Base-by-base conservation (phyloP, 2,888 invertebrate genomes). In the Microdon myrmicae region DNA sequence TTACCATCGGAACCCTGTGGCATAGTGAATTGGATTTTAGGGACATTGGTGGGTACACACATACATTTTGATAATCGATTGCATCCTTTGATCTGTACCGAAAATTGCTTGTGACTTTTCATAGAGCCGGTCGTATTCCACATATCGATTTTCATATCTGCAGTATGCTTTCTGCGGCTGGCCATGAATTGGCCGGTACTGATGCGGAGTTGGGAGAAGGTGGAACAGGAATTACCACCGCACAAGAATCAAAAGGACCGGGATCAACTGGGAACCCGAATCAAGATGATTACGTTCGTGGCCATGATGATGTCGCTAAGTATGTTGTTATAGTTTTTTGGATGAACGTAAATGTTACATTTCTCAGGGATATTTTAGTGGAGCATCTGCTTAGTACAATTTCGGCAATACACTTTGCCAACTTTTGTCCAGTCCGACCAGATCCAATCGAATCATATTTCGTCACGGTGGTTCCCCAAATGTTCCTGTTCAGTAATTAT, bases 161-260 rank as follows among this genome's bases (percentile, higher is more conserved):
- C 73, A 10, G 53, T 71, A 37, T 69, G 67, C 2, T 85, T 85
- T 67, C 71, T 84, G 26, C 77, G 71, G 1, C 48, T 79, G 68
- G 77, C 78, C 1, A 53, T 45, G 3, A 69, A 72, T 10, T 79
- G 79, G 79, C 78, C 77, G 0, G 14, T 47, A 2, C 37, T 78
- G 8, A 79, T 79, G 79, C 54, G 54, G 0, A 71, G 70, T 13
- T 79, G 78, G 79, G 68, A 71, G 12, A 60, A 55, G 2, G 74
- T 78, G 45, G 78, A 79, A 38, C 44, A 58, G 2, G 68, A 70
- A 7, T 23, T 76, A 66, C 75, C 75, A 2, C 47, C 47, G 0
- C 68, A 67, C 39, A 35, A 26, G 9, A 67, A 55, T 10, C 68
- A 69, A 64, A 53, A 23, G 3, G 68, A 75, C 17, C 71, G 71